These are phyloP conservation scores for Mellivora capensis DNA, from an alignment of 2,113 vertebrate species.

Conservation along the genomic window DNA sequence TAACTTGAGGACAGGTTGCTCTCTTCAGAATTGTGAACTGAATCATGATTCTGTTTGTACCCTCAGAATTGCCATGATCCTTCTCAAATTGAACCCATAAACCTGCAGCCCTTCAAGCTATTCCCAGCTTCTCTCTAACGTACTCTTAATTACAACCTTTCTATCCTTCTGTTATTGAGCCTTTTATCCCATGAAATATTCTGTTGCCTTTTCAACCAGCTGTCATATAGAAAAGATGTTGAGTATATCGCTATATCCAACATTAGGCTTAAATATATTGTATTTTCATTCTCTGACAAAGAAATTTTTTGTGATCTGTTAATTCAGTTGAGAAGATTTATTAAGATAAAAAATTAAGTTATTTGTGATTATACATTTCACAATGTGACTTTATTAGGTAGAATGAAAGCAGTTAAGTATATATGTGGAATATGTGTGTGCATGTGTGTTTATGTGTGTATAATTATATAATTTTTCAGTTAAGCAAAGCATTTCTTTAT, in stretches of 20 bases:
- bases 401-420: background rate
- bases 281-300: background rate
- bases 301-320: background rate
- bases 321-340: background rate
- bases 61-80: background rate
- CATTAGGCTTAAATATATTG: background rate
- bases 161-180: background rate
- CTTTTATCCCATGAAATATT: background rate
- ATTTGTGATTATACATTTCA: background rate
- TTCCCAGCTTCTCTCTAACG: background rate
- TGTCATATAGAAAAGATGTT: background rate
- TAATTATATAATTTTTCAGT: background rate
- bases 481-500: background rate
- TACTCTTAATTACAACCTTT: background rate
- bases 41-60: background rate
- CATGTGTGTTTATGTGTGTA: background rate
- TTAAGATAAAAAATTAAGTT: background rate
- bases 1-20: background rate
- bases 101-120: rapidly evolving
- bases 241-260: background rate
- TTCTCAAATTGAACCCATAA: background rate
- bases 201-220: background rate
- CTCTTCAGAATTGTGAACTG: background rate
- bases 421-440: background rate
- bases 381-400: background rate